Evolutionary conservation across 2,797 vertebrate genomes (phyloP).

Genomic region (Clarias platycephalus): DNA sequence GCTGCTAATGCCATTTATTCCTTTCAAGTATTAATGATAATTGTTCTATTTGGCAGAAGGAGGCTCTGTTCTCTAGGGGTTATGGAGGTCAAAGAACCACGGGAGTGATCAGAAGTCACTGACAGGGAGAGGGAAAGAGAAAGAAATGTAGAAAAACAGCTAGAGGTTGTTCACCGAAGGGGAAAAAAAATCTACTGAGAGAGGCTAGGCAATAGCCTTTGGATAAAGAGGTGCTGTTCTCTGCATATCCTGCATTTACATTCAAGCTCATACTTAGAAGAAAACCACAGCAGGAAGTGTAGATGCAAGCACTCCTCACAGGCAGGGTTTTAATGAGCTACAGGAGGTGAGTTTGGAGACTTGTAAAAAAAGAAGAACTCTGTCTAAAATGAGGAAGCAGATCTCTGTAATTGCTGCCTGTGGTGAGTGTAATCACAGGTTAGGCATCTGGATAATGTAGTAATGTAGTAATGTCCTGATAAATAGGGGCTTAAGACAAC

Average conservation of each 20-base stretch:
- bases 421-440: constrained; percentile 35
- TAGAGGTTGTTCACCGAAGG: constrained; percentile 26
- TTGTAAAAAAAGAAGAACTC: constrained; percentile 18
- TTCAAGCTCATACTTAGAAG: constrained; percentile 38
- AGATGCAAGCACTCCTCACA: constrained; percentile 7
- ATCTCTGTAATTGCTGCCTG: constrained; percentile 31
- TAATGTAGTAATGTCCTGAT: constrained; percentile 28
- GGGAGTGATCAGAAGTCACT: constrained; percentile 31
- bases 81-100: constrained; percentile 22
- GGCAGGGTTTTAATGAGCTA: constrained; percentile 42
- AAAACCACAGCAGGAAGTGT: constrained; percentile 38
- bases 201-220: constrained; percentile 12
- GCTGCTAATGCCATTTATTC: constrained; percentile 53
- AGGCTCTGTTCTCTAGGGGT: constrained; percentile 25
- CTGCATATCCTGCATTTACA: constrained; percentile 39
- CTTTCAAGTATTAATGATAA: constrained; percentile 50
- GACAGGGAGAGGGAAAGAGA: not conserved
- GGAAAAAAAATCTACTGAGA: constrained; percentile 9
- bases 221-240: constrained; percentile 8
- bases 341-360: constrained; percentile 39
- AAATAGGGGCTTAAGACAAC: constrained; percentile 21
- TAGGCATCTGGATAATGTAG: constrained; percentile 33
- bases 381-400: constrained; percentile 36
- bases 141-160: not conserved
- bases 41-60: constrained; percentile 42